Evolutionary conservation across 2,797 vertebrate genomes (phyloP).

Genomic region (Sebastolobus altivelis): DNA sequence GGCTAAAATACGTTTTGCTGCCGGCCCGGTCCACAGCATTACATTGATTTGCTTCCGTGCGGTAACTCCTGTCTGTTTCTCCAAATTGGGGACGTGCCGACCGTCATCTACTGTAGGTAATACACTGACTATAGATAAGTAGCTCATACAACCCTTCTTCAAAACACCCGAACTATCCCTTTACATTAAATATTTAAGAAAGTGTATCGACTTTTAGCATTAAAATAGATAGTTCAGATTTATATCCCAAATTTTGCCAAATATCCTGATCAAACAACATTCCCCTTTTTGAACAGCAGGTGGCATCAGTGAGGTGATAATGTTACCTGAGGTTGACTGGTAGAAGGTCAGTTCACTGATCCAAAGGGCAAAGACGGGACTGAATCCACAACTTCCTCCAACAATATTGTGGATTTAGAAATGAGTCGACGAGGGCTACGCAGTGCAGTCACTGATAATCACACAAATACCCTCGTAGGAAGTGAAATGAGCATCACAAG

Average conservation of each 20-base stretch:
- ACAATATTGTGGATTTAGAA: not conserved
- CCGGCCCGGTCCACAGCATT: no score
- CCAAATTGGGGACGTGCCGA: no score
- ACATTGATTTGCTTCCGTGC: no score
- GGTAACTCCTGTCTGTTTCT: no score
- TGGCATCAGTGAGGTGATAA: constrained; percentile 15
- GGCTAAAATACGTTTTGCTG: no score
- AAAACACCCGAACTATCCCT: not conserved
- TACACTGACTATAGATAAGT: no score
- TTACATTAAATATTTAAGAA: not conserved
- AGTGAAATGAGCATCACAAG: not conserved
- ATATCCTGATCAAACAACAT: not conserved
- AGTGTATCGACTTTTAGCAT: not conserved
- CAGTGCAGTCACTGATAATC: not conserved
- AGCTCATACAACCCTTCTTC: no score
- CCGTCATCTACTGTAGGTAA: no score
- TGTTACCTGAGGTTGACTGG: not conserved
- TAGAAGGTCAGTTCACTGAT: not conserved
- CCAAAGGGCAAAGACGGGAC: not conserved
- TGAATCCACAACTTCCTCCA: not conserved
- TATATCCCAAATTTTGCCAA: not conserved
- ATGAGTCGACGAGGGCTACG: not conserved
- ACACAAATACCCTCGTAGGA: not conserved
- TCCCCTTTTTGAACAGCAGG: constrained; percentile 40
- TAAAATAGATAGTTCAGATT: not conserved